Evolutionary conservation across 2,888 invertebrate species (phyloP), one percentile per base, ranked within the genome.

Genomic region (Eupithecia dodoneata): DNA sequence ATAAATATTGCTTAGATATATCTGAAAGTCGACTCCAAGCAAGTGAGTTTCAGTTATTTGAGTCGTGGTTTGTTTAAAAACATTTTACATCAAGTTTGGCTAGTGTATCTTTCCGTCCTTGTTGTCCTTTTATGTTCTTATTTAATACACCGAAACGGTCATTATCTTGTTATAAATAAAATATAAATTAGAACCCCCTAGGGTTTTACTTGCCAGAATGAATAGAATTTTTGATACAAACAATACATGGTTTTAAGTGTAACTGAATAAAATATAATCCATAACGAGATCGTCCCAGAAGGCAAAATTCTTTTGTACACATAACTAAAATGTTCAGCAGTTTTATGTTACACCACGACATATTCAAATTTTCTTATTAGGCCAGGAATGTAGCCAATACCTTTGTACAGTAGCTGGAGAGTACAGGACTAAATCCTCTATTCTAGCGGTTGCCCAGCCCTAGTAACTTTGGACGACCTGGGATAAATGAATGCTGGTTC

Each of bases 401-500:
- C 75, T 55, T 71, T 59, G 66, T 71, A 71, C 72, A 70, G 78
- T 66, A n/a, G n/a, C n/a, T n/a, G n/a, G n/a, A n/a, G n/a, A n/a
- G n/a, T n/a, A n/a, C n/a, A n/a, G n/a, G n/a, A n/a, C n/a, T n/a
- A n/a, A n/a, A n/a, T n/a, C n/a, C n/a, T n/a, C n/a, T n/a, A n/a
- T n/a, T n/a, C n/a, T n/a, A n/a, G n/a, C n/a, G n/a, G n/a, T n/a
- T n/a, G n/a, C n/a, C n/a, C n/a, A n/a, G n/a, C n/a, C n/a, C n/a
- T n/a, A n/a, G n/a, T n/a, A n/a, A n/a, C n/a, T n/a, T n/a, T n/a
- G n/a, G n/a, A n/a, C n/a, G n/a, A n/a, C n/a, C n/a, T n/a, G n/a
- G n/a, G n/a, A n/a, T n/a, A n/a, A n/a, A n/a, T n/a, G n/a, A n/a
- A n/a, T n/a, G n/a, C n/a, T n/a, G n/a, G n/a, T n/a, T n/a, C n/a